Evolutionary conservation across 1,140 invertebrate genomes (phyloP), one percentile per base, ranked within the genome.

Genomic region (Carposina sasakii): DNA sequence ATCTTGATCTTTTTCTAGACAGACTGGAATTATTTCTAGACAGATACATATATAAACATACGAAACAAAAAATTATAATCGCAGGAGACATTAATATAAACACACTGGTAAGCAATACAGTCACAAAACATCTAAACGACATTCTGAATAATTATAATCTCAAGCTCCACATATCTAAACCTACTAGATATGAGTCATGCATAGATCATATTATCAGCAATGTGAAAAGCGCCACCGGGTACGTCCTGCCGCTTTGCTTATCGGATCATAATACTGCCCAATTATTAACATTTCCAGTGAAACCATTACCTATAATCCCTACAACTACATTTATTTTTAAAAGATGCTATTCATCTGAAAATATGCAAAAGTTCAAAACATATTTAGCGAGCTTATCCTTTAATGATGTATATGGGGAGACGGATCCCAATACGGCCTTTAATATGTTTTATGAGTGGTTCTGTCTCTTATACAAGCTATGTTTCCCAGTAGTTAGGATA

Each of bases 201-300:
- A 39, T 39, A 17, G 36, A 39, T 15, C 36, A 39, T 20, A 12
- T 39, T 21, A 20, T 20, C 10, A 39, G 36, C 19, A 39, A 20
- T 20, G 15, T 39, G 10, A 20, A 39, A 22, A 13, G 13, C 9
- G 36, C 36, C 10, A 20, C 12, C 10, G 36, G 36, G 8, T 1
- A 13, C 8, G 12, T 4, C n/a, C 12, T 39, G 13, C 6, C 6
- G 22, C 9, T 39, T 4, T 8, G 20, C 4, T 39, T 39, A 13
- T 39, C 36, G 9, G 36, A 39, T 13, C 36, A 39, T 39, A 13
- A 39, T 12, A 39, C 17, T 20, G 19, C 36, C 2, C 36, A 39
- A 22, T 9, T 39, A n/a, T 13, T 39, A 9, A 10, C 36, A 10
- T 9, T 39, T 8, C 36, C 36, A 8, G 19, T 39, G n/a, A n/a